These are phyloP conservation scores for Stramonita haemastoma DNA, from an alignment of 2,888 invertebrate genomes.

Conservation along the genomic window DNA sequence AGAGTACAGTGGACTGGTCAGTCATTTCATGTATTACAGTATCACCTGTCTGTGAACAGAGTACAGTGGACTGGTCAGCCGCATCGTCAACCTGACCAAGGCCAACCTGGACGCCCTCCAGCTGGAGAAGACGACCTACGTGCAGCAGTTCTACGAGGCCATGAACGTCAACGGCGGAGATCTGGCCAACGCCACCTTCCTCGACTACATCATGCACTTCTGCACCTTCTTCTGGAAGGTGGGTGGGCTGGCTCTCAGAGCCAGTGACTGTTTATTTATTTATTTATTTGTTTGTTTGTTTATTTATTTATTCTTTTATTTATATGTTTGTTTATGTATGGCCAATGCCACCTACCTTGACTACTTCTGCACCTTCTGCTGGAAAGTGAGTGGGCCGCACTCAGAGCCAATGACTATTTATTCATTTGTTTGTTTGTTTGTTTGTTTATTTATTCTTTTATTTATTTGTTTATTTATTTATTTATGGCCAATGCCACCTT, in stretches of 20 bases:
- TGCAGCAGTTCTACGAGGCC: conserved; percentile 80
- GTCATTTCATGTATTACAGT: not conserved
- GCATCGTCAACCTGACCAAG: conserved; percentile 80
- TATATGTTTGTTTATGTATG: too few species aligned
- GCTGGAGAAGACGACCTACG: conserved; percentile 80
- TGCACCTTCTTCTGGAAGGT: conserved; percentile 82
- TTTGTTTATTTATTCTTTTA: too few species aligned
- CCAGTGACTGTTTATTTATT: too few species aligned
- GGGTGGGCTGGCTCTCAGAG: too few species aligned
- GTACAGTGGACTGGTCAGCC: conserved; percentile 80
- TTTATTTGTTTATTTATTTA: too few species aligned
- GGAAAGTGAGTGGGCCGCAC: conserved; percentile 65
- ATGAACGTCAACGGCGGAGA: conserved; percentile 82
- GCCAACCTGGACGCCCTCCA: conserved; percentile 80
- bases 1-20: too few species aligned
- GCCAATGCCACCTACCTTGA: not conserved
- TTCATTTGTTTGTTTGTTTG: too few species aligned
- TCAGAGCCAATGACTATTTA: conserved; percentile 81
- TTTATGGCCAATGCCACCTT: conserved; percentile 80
- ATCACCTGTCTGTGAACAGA: conserved; percentile 71
- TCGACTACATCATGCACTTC: conserved; percentile 81
- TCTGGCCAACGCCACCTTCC: conserved; percentile 79
- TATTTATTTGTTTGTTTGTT: too few species aligned
- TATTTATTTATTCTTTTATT: too few species aligned
- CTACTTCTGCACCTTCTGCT: too few species aligned